phyloP scores from a whole-genome alignment of 2,113 vertebrate genomes.

The Sprattus sprattus region DNA sequence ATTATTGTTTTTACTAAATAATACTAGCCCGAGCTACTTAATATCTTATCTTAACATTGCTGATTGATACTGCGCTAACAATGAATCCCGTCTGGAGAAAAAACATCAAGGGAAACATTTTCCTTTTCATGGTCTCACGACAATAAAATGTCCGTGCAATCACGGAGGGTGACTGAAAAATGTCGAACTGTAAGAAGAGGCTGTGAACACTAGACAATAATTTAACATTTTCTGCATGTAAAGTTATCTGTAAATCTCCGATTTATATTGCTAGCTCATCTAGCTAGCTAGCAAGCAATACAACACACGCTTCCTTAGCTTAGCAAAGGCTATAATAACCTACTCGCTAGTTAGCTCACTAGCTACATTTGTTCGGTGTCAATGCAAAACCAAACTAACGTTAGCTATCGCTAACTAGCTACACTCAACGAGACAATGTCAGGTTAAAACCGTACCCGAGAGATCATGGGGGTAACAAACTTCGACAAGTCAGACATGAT shows the following conservation, averaged over 20 bases:
- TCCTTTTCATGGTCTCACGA: background rate
- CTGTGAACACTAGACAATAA: background rate
- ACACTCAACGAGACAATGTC: background rate
- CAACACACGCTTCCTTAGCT: background rate
- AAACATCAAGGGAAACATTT: background rate
- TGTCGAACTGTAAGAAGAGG: background rate
- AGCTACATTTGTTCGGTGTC: background rate
- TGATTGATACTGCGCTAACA: background rate
- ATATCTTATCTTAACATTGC: background rate
- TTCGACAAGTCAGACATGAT: background rate
- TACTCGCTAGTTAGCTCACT: background rate
- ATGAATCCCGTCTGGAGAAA: background rate
- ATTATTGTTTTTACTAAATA: background rate
- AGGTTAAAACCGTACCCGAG: background rate
- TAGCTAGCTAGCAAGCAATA: background rate
- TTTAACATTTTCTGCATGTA: background rate
- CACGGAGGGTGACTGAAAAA: no score
- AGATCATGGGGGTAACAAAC: background rate
- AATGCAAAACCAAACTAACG: background rate
- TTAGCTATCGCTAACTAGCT: background rate
- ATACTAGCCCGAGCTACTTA: background rate
- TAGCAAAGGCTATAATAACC: background rate
- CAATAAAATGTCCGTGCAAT: no score
- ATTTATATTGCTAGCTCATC: background rate
- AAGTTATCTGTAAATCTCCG: background rate